Percentiles rank a stretch among this genome's conserved stretches.
Evolutionary conservation across 1,140 invertebrate species (phyloP).

Genomic region (Tribolium madens): DNA sequence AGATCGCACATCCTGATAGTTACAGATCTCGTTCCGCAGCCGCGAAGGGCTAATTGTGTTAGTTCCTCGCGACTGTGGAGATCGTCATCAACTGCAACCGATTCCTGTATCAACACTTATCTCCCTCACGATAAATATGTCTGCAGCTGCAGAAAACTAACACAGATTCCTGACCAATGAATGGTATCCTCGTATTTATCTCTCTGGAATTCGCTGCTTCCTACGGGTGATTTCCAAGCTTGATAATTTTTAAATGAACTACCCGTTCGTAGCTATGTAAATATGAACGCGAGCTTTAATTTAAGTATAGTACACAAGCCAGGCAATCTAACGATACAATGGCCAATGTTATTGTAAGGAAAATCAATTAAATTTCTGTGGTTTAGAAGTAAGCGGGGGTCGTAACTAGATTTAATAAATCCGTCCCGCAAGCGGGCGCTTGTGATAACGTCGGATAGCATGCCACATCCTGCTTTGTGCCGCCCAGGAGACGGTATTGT

Average conservation of each 20-base stretch:
- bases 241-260: background rate
- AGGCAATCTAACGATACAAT: conserved; percentile 37
- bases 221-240: too few species aligned
- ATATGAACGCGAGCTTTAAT: conserved; percentile 13
- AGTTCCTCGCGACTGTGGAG: background rate
- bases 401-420: conserved; percentile 39
- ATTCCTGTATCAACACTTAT: background rate
- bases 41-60: conserved; percentile 36
- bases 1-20: conserved; percentile 45
- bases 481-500: conserved; percentile 37
- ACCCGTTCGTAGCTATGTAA: conserved; percentile 12
- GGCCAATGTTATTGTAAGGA: conserved; percentile 19
- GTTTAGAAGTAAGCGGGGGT: conserved; percentile 36
- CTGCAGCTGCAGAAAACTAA: background rate
- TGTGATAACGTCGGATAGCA: conserved; percentile 36
- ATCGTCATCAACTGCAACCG: background rate
- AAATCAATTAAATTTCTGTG: conserved; percentile 39
- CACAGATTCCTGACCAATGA: too few species aligned
- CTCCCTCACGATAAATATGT: too few species aligned
- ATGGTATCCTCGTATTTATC: too few species aligned
- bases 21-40: conserved; percentile 17
- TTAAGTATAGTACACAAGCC: conserved; percentile 19
- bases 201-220: too few species aligned
- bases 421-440: conserved; percentile 34
- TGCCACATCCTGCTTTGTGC: conserved; percentile 37